A percentile compares a stretch with the other conserved stretches of the same genome.
phyloP scores from a whole-genome alignment of 2,888 invertebrate species.

The Xanthorhoe spadicearia region DNA sequence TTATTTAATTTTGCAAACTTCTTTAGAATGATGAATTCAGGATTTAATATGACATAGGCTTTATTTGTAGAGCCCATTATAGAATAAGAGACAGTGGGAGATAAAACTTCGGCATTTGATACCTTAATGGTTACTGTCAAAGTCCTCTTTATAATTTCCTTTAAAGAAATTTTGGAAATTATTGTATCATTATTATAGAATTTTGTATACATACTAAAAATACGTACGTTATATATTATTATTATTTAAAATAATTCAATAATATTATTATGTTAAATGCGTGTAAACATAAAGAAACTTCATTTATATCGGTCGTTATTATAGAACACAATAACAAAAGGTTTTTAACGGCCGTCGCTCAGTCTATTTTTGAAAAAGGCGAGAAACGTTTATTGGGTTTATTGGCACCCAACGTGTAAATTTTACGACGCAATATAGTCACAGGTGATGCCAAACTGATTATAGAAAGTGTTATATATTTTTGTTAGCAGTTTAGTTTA shows the following conservation, averaged over 20 bases:
- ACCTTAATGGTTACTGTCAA: background rate
- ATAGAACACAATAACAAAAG: background rate
- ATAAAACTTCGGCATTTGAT: background rate
- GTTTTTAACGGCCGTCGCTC: background rate
- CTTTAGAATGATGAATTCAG: conserved; percentile 53
- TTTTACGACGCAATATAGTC: conserved; percentile 21
- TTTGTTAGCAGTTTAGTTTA: conserved; percentile 7
- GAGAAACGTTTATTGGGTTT: conserved; percentile 19
- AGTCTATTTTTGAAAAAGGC: conserved; percentile 23
- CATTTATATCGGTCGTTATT: too few species aligned
- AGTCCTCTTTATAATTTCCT: too few species aligned
- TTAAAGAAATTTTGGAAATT: too few species aligned
- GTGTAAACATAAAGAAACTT: too few species aligned
- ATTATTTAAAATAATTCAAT: too few species aligned
- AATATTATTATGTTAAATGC: too few species aligned
- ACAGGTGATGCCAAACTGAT: conserved; percentile 31
- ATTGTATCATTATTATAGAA: too few species aligned
- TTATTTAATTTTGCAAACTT: conserved; percentile 56
- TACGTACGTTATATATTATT: too few species aligned
- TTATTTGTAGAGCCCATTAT: conserved; percentile 30
- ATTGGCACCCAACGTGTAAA: conserved; percentile 30
- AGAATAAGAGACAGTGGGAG: background rate
- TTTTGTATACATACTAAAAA: too few species aligned
- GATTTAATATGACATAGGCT: conserved; percentile 44
- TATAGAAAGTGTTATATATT: conserved; percentile 16